Percentiles rank a stretch among this genome's conserved stretches.
These are phyloP conservation scores for Dynastes maya DNA, from an alignment of 2,888 invertebrate species.

Conservation along the genomic window DNA sequence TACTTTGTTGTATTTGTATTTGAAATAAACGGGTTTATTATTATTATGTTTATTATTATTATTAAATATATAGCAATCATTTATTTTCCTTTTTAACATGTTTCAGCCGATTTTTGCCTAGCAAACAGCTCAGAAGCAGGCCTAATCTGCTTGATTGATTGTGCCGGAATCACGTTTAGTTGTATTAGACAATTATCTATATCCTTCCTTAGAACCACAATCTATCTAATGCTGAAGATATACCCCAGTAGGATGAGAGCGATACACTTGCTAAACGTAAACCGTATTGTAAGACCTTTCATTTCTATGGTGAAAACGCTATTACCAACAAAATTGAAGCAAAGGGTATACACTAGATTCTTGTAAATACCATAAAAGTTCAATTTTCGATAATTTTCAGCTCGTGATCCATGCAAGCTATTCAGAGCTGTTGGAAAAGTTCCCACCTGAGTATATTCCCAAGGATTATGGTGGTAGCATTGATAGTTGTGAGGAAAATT, in stretches of 20 bases:
- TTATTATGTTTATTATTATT: no score
- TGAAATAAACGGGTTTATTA: no score
- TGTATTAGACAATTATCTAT: not conserved
- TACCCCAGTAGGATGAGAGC: not conserved
- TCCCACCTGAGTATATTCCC: not conserved
- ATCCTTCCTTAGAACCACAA: not conserved
- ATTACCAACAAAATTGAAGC: not conserved
- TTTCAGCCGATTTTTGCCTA: conserved; percentile 6
- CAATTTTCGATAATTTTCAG: not conserved
- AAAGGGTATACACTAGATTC: not conserved
- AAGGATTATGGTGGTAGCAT: not conserved
- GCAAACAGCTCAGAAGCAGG: not conserved
- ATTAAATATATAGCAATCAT: no score
- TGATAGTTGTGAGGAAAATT: not conserved
- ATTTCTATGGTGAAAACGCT: not conserved
- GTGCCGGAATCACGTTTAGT: not conserved
- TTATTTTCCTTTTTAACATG: not conserved
- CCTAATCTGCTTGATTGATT: not conserved
- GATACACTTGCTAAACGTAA: not conserved
- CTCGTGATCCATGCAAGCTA: not conserved
- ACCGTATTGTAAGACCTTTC: not conserved
- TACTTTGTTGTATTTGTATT: no score
- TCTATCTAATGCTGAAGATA: not conserved
- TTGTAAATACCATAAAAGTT: not conserved
- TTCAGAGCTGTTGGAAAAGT: not conserved